Evolutionary conservation across 64 coral and sea anemone genomes (phyloP), one percentile per base, ranked within the genome.

Genomic region (Montipora sp.): DNA sequence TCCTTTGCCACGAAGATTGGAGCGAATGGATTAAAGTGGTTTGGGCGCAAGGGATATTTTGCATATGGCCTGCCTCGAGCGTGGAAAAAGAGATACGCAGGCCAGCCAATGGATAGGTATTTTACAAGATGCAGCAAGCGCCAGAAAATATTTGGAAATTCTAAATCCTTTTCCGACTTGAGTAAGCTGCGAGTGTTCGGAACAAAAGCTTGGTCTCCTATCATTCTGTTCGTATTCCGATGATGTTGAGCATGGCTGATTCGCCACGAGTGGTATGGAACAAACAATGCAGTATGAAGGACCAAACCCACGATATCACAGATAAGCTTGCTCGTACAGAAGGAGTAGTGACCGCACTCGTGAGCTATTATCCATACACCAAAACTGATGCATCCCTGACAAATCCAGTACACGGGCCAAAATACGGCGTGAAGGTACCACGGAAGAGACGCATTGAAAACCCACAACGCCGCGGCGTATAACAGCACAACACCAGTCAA

Each of bases 391-490:
- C 89, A 91, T 9, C 95, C 95, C 23, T 98, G 92, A 69, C 95
- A 98, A 4, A 94, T 55, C 95, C 95, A 98, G n/a, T 98, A 98
- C 3, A 83, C 83, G 4, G 95, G 95, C 95, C 95, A 98, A 83
- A 98, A 94, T 7, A 92, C 7, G 12, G 47, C 95, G 19, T 98
- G 89, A 8, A 75, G 74, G 57, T 88, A 94, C 71, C 89, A 83
- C 15, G 95, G 89, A 8, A 94, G 48, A 53, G 79, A 86, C 2
- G 95, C 80, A 75, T 94, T 53, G 22, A 91, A 98, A 23, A 94
- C 89, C 55, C 60, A 94, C n/a, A 73, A 70, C 8, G 92, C 95
- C 3, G 47, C 12, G 14, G 75, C 20, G 72, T 89, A 92, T 49
- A 98, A 27, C 3, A 79, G 19, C 11, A 84, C 24, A 44, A 98